Conservation (phyloP, 2,113 vertebrate genomes). For the Pelecanus crispus region DNA sequence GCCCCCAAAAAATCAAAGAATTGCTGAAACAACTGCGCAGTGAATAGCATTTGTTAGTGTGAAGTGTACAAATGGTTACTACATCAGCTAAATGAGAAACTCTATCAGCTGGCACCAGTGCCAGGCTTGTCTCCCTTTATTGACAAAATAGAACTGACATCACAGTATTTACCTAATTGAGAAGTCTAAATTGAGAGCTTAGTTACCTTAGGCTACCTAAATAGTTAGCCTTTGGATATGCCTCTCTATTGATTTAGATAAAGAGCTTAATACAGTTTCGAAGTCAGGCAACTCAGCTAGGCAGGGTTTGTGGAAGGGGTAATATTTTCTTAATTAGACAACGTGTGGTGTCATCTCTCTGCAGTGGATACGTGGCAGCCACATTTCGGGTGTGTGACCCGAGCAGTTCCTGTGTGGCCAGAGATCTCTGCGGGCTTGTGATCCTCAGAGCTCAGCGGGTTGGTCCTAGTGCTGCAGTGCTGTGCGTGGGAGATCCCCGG, state of each 20-base stretch:
- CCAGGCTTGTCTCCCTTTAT: not conserved
- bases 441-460: not conserved
- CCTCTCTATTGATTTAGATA: not conserved
- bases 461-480: not conserved
- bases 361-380: accelerated
- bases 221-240: not conserved
- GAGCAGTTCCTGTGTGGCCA: not conserved
- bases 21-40: not conserved
- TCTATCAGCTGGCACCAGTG: not conserved
- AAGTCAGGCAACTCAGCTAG: not conserved
- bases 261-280: not conserved
- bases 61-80: not conserved
- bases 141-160: not conserved
- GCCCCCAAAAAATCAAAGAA: not conserved
- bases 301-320: not conserved
- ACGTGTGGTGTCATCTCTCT: accelerated
- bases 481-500: not conserved
- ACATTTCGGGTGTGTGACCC: not conserved
- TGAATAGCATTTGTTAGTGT: not conserved
- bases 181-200: conserved; percentile 5
- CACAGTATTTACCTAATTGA: not conserved
- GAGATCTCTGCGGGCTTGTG: not conserved
- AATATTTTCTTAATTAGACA: not conserved
- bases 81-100: not conserved
- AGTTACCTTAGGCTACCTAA: conserved; percentile 7